Evolutionary conservation across 2,797 vertebrate species (phyloP).

Genomic region (Karalla daura): DNA sequence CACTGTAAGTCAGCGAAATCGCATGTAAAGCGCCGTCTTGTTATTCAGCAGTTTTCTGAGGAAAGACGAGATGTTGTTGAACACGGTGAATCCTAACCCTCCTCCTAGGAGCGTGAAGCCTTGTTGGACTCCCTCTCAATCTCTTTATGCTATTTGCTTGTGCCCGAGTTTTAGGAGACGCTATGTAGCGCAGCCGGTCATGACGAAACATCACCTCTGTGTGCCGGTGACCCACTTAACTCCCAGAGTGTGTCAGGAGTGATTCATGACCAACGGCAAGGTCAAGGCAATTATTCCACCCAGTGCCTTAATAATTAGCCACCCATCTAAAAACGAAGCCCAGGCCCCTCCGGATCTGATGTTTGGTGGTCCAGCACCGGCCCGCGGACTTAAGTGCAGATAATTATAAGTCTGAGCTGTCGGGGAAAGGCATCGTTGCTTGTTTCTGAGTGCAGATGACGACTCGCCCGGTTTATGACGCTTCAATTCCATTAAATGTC

Average conservation of each 20-base stretch:
- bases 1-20: no score
- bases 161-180: neutral
- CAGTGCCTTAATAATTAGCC: neutral
- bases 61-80: no score
- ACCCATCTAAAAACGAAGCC: no score
- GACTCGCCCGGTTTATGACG: slow-evolving; percentile 5
- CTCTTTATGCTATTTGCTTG: neutral
- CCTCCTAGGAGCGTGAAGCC: neutral
- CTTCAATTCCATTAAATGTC: slow-evolving; percentile 4
- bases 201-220: neutral
- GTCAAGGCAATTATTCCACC: neutral
- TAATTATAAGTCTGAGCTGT: neutral
- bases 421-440: neutral
- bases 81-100: no score
- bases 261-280: neutral
- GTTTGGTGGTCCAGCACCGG: neutral
- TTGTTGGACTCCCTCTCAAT: neutral
- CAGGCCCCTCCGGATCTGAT: no score
- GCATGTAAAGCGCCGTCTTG: no score
- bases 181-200: neutral
- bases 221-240: neutral
- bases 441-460: neutral
- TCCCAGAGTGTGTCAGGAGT: neutral
- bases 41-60: no score
- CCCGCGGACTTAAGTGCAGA: neutral